A percentile compares a stretch with the other conserved stretches of the same genome.
Conservation (phyloP, 2,113 vertebrate species). For the Mesocricetus auratus region DNA sequence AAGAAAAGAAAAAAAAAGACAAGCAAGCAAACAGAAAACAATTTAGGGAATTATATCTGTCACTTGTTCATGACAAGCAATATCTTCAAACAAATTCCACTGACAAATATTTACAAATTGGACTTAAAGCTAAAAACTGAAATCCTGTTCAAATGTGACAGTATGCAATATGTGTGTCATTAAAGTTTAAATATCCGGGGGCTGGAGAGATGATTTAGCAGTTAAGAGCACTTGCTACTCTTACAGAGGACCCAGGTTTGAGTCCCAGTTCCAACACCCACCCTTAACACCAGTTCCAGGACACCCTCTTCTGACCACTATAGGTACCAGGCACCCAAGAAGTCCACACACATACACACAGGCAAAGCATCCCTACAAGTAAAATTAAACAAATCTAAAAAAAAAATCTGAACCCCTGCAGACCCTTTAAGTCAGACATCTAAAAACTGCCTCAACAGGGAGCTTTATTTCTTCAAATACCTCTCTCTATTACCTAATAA, state of each 20-base stretch:
- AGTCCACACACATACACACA: not conserved
- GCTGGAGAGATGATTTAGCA: not conserved
- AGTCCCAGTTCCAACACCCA: not conserved
- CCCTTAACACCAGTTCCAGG: not conserved
- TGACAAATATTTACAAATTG: slow-evolving; percentile 34
- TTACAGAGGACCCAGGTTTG: not conserved
- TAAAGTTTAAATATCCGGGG: not conserved
- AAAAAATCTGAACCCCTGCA: not conserved
- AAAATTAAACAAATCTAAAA: not conserved
- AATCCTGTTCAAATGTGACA: slow-evolving; percentile 26
- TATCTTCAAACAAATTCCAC: slow-evolving; percentile 49
- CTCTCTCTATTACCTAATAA: slow-evolving; percentile 46
- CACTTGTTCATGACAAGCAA: slow-evolving; percentile 42
- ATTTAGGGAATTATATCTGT: not conserved
- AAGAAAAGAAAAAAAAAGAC: not conserved
- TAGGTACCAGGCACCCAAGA: not conserved
- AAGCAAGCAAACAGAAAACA: not conserved
- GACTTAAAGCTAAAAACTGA: slow-evolving; percentile 30
- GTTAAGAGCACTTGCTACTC: not conserved
- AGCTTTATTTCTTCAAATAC: slow-evolving; percentile 34
- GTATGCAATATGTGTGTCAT: not conserved
- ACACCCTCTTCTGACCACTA: not conserved
- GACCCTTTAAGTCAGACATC: slow-evolving; percentile 43
- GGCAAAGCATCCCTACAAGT: not conserved
- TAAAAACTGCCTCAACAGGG: not conserved